Base-by-base conservation (phyloP, 2,113 vertebrate genomes). In the Maccullochella peelii region DNA sequence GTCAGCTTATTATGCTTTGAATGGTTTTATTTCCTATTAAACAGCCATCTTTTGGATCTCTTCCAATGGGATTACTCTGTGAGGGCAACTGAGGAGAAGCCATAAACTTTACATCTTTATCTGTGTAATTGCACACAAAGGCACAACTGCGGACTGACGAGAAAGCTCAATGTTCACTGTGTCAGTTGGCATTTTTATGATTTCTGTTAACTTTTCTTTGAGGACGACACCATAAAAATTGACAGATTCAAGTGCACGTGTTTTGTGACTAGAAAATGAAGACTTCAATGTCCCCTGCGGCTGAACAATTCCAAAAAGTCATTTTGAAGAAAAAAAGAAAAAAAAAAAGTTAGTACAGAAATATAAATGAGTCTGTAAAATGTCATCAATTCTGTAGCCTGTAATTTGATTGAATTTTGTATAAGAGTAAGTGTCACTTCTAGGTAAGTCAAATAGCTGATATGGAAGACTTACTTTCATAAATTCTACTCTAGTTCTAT, bases 81-180 rank as follows among this genome's bases (percentile, higher is more conserved):
- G 71, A 78, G 61, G 82, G 55, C 74, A 74, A 75, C 55, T 87
- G 73, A 90, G 68, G 66, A 80, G 67, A 86, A 78, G 79, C 88
- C 79, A 93, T 94, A 94, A 95, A 95, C 81, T 59, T 79, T 57
- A 61, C 73, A 86, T 92, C 84, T 93, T 91, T 94, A 95, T 94
- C 88, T 86, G 70, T 82, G 86, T 81, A 76, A 87, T 78, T 88
- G 88, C 79, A 86, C 78, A 84, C 84, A 86, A 82, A 62, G 88
- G 87, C 78, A n/a, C 57, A 77, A 86, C 67, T 85, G 74, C 55
- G 79, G 71, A 73, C 63, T 77, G 65, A 83, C 47, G 73, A 73
- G 59, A 76, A 85, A 84, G 90, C 83, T 93, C 89, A 93, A 91
- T 54, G 89, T 92, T 90, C 90, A 90, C 50, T 55, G 66, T 57